A percentile compares a stretch with the other conserved stretches of the same genome.
Evolutionary conservation across 1,140 invertebrate genomes (phyloP).

Genomic region (Drosophila tristis): DNA sequence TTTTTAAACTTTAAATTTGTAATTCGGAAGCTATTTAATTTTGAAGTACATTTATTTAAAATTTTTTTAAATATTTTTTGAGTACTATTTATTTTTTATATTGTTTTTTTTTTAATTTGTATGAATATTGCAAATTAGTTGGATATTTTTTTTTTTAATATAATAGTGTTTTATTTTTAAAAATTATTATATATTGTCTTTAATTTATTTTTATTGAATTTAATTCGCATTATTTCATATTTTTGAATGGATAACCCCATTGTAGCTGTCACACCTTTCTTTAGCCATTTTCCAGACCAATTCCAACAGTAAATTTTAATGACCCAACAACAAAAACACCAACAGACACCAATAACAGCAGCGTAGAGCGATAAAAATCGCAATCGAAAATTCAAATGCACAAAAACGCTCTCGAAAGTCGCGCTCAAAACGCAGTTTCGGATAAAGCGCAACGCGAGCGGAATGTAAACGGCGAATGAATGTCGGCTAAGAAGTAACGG

Average conservation of each 20-base stretch:
- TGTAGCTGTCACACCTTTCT: too few species aligned
- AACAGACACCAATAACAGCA: neutral
- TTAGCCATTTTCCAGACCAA: too few species aligned
- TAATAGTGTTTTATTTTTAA: too few species aligned
- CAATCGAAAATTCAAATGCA: slow-evolving; percentile 26
- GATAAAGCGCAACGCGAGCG: slow-evolving; percentile 28
- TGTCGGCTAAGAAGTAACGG: slow-evolving; percentile 73
- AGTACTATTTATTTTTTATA: neutral
- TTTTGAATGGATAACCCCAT: too few species aligned
- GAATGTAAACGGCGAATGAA: slow-evolving; percentile 82
- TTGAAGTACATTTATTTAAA: neutral
- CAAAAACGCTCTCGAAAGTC: slow-evolving; percentile 40
- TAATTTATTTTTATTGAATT: too few species aligned
- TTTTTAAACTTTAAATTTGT: too few species aligned
- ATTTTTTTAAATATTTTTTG: too few species aligned
- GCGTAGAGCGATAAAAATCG: slow-evolving; percentile 1
- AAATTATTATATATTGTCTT: neutral
- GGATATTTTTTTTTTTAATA: neutral
- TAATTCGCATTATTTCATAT: too few species aligned
- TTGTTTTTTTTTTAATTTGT: neutral
- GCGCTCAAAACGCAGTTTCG: slow-evolving; percentile 55
- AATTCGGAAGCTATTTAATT: neutral
- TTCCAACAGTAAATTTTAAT: neutral
- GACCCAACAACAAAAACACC: neutral
- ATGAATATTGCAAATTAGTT: neutral